A percentile compares a stretch with the other conserved stretches of the same genome.
Conservation (phyloP, 2,888 invertebrate genomes). For the Caenorhabditis wallacei region DNA sequence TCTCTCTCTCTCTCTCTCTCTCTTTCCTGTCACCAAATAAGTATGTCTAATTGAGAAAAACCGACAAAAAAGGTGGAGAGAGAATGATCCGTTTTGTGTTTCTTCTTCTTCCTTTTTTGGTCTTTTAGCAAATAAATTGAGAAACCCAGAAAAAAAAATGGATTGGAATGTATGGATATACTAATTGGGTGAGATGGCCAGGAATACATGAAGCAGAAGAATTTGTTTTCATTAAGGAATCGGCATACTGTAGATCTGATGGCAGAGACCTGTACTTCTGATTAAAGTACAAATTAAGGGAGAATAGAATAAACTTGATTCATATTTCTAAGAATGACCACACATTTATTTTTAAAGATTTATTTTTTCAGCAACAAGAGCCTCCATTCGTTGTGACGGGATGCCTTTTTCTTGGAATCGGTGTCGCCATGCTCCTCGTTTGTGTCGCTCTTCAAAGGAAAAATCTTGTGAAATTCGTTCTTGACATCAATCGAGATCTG, state of each 20-base stretch:
- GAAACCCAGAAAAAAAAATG: slow-evolving; percentile 27
- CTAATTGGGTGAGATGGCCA: slow-evolving; percentile 7
- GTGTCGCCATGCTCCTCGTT: slow-evolving; percentile 78
- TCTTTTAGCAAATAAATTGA: slow-evolving; percentile 30
- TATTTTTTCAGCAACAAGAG: slow-evolving; percentile 76
- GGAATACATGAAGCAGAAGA: slow-evolving; percentile 1
- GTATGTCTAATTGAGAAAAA: slow-evolving; percentile 38
- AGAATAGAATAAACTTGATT: too few species aligned
- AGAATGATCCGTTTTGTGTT: slow-evolving; percentile 39
- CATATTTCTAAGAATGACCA: neutral
- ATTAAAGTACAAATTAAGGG: neutral
- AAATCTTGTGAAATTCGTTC: slow-evolving; percentile 80
- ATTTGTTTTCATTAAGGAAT: neutral
- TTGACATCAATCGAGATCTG: slow-evolving; percentile 80
- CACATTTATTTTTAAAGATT: neutral
- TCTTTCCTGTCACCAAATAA: slow-evolving; percentile 28
- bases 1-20: neutral
- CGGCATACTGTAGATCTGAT: neutral
- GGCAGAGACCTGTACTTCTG: neutral
- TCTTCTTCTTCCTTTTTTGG: slow-evolving; percentile 23
- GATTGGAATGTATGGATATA: slow-evolving; percentile 19
- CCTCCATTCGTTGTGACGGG: slow-evolving; percentile 78
- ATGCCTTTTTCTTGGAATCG: slow-evolving; percentile 78
- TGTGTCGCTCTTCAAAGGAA: slow-evolving; percentile 81
- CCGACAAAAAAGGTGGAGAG: slow-evolving; percentile 30